Evolutionary conservation across 1,140 invertebrate species (phyloP), one percentile per base, ranked within the genome.

Genomic region (Hyphantria cunea): DNA sequence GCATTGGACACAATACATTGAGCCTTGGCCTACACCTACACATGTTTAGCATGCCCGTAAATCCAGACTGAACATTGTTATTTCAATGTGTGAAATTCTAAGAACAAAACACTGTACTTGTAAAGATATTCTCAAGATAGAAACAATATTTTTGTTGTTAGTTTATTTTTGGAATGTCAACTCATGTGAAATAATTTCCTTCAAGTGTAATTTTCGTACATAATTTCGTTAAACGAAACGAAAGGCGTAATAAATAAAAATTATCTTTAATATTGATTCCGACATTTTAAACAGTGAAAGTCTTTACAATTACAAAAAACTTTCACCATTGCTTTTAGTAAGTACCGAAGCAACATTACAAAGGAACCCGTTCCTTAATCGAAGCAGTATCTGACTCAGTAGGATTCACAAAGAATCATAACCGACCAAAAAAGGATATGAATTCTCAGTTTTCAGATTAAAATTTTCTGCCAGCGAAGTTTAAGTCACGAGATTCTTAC

Each of bases 41-140:
- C 34, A 54, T 32, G 41, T 14, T 47, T 48, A 13, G 13, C 45
- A 15, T 14, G 15, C 12, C 12, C 33, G 33, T 6, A 12, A 44
- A 44, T 12, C 25, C 53, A 13, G 41, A 12, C 11, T 13, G 41
- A 31, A n/a, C 42, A 33, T 55, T 55, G 53, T 55, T 54, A 42
- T 33, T 15, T 48, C 42, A 45, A 56, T 48, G 55, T 58, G 55
- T 58, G 55, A 58, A 51, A 34, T 17, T 54, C 25, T 54, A 42
- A 13, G 32, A 47, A n/a, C 7, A 58, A 13, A 31, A 58, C 25
- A 58, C 42, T 25, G 17, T 25, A 25, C 17, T 25, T 25, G 17
- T 25, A 25, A 25, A 45, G 33, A 58, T 44, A 58, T 49, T 55
- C 55, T 58, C 55, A 58, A 39, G 55, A 34, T 10, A 33, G 17